Evolutionary conservation across 2,797 vertebrate genomes (phyloP).

Genomic region (Taeniopygia guttata): DNA sequence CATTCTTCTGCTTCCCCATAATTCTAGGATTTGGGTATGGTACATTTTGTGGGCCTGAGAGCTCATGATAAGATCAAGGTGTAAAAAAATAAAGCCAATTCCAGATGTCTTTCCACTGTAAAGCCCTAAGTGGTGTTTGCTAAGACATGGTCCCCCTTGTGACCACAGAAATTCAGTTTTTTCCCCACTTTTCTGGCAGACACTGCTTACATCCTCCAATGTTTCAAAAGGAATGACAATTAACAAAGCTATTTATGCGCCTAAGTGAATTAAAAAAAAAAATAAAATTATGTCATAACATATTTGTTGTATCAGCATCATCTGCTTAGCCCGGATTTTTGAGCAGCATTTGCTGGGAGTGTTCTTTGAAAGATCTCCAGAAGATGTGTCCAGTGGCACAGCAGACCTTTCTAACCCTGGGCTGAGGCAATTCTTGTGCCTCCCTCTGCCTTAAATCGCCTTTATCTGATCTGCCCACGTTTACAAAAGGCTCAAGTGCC

Average conservation of each 20-base stretch:
- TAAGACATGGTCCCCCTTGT: neutral
- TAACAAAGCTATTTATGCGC: conserved; percentile 9
- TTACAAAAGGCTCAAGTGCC: neutral
- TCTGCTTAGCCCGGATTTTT: conserved; percentile 16
- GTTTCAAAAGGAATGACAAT: conserved; percentile 1
- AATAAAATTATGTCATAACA: neutral
- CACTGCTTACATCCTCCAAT: neutral
- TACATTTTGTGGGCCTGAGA: neutral
- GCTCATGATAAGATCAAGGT: neutral
- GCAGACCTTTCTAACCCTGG: neutral
- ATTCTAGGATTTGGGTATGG: neutral
- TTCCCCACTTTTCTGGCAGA: neutral
- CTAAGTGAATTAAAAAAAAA: neutral
- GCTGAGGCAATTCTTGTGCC: neutral
- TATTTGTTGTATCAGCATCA: conserved; percentile 33
- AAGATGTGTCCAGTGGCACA: neutral
- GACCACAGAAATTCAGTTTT: neutral
- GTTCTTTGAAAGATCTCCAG: conserved; percentile 51
- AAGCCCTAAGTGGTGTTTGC: neutral
- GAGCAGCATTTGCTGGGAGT: neutral
- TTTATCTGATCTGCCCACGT: conserved; percentile 29
- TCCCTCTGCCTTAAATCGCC: neutral
- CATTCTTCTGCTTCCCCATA: neutral
- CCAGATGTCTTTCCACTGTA: neutral
- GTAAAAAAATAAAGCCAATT: neutral